These are phyloP conservation scores for Platanista minor DNA, from an alignment of 2,113 vertebrate species.

Conservation along the genomic window DNA sequence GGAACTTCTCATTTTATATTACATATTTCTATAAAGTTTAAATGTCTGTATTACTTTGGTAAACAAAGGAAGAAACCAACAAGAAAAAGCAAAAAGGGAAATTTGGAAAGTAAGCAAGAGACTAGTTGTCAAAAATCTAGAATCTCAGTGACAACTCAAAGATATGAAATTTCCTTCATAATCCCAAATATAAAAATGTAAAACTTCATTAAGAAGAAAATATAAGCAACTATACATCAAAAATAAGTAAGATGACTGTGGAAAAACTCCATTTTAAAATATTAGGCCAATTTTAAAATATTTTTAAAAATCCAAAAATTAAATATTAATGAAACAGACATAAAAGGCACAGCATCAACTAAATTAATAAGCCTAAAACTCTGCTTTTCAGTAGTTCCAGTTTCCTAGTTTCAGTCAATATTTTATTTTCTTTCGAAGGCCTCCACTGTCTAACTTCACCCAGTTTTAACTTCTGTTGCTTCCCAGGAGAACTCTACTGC, in stretches of 20 bases:
- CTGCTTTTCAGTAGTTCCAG: neutral
- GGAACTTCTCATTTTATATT: neutral
- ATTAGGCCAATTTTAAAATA: neutral
- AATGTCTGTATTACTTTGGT: neutral
- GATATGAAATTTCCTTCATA: neutral
- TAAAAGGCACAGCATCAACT: neutral
- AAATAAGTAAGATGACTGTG: neutral
- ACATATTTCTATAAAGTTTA: neutral
- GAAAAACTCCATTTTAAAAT: conserved; percentile 14
- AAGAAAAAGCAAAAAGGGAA: neutral
- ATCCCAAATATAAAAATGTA: neutral
- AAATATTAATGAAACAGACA: neutral
- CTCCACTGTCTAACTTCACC: neutral
- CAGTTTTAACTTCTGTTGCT: neutral
- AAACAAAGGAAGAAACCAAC: neutral
- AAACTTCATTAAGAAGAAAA: neutral
- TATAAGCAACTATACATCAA: neutral
- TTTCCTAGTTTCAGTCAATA: neutral
- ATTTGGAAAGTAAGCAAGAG: neutral
- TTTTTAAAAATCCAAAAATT: neutral
- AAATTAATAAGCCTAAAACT: neutral
- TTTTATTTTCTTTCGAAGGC: neutral
- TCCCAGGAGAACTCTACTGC: neutral
- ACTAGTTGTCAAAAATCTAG: neutral
- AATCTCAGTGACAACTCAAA: neutral